Conservation (phyloP, 2,797 vertebrate species). For the Hirundo rustica region DNA sequence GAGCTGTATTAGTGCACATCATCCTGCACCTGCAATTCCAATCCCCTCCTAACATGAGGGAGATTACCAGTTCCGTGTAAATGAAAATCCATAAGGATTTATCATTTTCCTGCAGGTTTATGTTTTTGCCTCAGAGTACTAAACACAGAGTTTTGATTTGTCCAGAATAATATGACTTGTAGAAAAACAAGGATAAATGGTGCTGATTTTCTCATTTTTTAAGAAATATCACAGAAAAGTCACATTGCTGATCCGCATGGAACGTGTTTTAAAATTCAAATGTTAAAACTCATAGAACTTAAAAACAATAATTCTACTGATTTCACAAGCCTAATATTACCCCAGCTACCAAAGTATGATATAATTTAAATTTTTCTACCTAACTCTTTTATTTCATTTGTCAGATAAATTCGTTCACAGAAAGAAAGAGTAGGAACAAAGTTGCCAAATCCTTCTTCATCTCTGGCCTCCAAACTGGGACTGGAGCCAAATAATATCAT, state of each 20-base stretch:
- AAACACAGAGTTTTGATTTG: background rate
- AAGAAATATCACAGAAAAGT: constrained; percentile 31
- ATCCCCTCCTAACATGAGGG: background rate
- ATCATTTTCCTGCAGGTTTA: background rate
- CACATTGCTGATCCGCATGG: background rate
- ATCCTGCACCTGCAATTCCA: background rate
- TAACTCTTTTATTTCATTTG: background rate
- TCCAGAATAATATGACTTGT: background rate
- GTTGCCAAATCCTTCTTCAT: background rate
- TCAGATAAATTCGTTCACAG: background rate
- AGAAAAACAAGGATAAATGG: background rate
- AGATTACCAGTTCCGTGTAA: background rate
- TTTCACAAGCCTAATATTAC: background rate
- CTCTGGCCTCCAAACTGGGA: background rate
- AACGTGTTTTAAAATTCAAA: constrained; percentile 16
- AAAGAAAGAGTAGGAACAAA: background rate
- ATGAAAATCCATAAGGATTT: constrained; percentile 17
- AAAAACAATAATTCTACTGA: background rate
- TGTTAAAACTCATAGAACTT: background rate
- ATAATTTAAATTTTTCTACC: background rate
- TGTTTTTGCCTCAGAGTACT: background rate
- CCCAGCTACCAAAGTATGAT: background rate
- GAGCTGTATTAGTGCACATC: background rate
- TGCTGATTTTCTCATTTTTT: background rate
- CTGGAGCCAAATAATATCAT: background rate